phyloP scores from a whole-genome alignment of 2,113 vertebrate genomes.

The Carassius carassius region DNA sequence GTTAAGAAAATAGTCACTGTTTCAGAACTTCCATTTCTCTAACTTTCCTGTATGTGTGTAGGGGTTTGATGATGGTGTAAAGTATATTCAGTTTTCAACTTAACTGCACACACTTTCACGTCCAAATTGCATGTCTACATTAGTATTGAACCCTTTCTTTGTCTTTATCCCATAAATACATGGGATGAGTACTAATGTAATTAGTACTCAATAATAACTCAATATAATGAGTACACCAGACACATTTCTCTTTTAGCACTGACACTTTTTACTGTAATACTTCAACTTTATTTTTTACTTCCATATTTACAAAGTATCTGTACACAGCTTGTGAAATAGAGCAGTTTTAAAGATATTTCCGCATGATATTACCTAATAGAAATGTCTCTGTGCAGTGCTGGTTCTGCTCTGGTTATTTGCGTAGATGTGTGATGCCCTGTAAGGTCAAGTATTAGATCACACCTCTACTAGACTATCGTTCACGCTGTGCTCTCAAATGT shows the following conservation, averaged over 20 bases:
- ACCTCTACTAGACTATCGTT: neutral
- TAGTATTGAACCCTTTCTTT: neutral
- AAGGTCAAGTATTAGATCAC: neutral
- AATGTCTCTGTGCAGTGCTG: neutral
- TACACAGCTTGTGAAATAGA: neutral
- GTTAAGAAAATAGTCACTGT: neutral
- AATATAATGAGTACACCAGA: neutral
- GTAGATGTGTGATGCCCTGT: constrained; percentile 1
- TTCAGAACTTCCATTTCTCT: constrained; percentile 2
- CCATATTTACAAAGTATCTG: neutral
- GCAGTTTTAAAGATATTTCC: neutral
- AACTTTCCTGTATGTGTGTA: neutral
- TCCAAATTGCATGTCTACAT: neutral
- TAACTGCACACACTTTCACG: neutral
- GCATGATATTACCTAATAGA: neutral
- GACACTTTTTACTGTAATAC: neutral
- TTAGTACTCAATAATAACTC: no score
- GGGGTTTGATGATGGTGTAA: no score
- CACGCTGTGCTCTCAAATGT: neutral
- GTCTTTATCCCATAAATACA: neutral
- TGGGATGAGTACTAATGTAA: no score
- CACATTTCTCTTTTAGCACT: neutral
- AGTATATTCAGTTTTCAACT: no score
- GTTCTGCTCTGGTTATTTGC: constrained; percentile 5
- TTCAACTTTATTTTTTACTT: neutral